A percentile compares a stretch with the other conserved stretches of the same genome.
phyloP scores from a whole-genome alignment of 1,140 invertebrate species.

The Caenorhabditis remanei region DNA sequence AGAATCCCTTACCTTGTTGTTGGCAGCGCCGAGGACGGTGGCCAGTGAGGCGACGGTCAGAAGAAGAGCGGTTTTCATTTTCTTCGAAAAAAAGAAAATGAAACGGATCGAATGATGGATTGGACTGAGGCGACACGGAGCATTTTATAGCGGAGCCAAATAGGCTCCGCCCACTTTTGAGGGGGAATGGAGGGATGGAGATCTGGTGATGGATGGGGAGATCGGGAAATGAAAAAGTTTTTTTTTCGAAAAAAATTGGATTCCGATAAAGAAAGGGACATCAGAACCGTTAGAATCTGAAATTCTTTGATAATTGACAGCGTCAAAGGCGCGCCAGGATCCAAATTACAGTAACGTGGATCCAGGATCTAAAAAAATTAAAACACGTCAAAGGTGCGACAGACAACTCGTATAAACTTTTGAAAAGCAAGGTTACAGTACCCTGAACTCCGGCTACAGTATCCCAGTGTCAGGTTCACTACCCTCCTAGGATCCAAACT shows the following conservation, averaged over 20 bases:
- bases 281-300: too few species aligned
- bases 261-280: not conserved
- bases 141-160: not conserved
- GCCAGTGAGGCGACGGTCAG: slow-evolving; percentile 47
- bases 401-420: too few species aligned
- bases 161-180: not conserved
- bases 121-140: not conserved
- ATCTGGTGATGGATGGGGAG: not conserved
- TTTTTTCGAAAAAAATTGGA: not conserved
- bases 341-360: too few species aligned
- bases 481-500: too few species aligned
- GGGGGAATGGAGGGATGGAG: not conserved
- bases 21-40: not conserved
- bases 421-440: too few species aligned
- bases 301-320: too few species aligned
- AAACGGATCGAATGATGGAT: slow-evolving; percentile 8
- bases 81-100: not conserved
- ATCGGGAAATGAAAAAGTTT: too few species aligned
- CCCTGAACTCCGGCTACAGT: too few species aligned
- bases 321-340: too few species aligned
- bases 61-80: slow-evolving; percentile 23
- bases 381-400: too few species aligned
- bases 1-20: slow-evolving; percentile 4
- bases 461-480: too few species aligned
- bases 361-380: too few species aligned